Conservation (phyloP, 2,888 invertebrate genomes). For the Choristoneura rosaceana region DNA sequence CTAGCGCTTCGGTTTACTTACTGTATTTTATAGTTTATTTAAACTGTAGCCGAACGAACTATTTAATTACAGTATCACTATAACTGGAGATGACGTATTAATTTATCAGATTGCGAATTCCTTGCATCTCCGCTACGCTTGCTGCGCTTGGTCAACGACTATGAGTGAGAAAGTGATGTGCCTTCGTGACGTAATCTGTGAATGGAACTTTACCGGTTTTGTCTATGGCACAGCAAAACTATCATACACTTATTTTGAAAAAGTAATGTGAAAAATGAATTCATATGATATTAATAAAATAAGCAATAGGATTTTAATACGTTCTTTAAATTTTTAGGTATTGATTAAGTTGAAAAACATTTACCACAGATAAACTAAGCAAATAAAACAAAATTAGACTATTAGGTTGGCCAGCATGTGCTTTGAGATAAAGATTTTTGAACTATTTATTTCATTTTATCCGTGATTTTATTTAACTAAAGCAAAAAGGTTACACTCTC, state of each 20-base stretch:
- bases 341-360: not conserved
- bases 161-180: slow-evolving; percentile 61
- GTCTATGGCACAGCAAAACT: slow-evolving; percentile 7
- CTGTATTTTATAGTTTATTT: slow-evolving; percentile 61
- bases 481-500: no score
- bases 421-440: no score
- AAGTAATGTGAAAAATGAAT: not conserved
- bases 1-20: slow-evolving; percentile 65
- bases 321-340: not conserved
- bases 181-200: slow-evolving; percentile 19
- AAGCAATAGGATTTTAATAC: not conserved
- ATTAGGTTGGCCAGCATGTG: not conserved
- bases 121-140: slow-evolving; percentile 72
- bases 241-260: not conserved
- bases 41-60: slow-evolving; percentile 58
- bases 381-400: not conserved
- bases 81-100: slow-evolving; percentile 79
- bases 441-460: no score
- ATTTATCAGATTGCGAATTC: slow-evolving; percentile 70
- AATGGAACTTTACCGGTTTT: slow-evolving; percentile 33
- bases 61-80: slow-evolving; percentile 64
- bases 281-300: not conserved
- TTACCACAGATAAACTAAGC: not conserved
- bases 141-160: slow-evolving; percentile 72
- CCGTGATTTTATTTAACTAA: no score